Evolutionary conservation across 2,113 vertebrate genomes (phyloP).

Genomic region (Microcebus murinus): DNA sequence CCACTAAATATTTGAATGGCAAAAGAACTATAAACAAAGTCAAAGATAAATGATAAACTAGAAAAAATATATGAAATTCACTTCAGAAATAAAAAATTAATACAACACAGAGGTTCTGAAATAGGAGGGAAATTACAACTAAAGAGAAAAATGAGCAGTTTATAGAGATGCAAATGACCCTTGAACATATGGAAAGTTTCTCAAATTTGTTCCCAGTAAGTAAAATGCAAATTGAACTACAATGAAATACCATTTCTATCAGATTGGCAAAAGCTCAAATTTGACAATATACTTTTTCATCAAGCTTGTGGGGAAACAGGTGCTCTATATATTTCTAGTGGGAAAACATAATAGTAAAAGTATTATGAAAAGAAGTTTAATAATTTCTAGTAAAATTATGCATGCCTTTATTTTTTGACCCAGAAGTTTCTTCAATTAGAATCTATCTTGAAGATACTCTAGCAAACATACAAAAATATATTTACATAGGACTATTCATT

Average conservation of each 20-base stretch:
- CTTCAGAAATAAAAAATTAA: constrained; percentile 6
- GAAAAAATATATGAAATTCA: not conserved
- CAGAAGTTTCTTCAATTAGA: not conserved
- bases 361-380: not conserved
- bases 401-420: not conserved
- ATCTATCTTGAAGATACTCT: not conserved
- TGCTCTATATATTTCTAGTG: not conserved
- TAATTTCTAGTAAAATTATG: not conserved
- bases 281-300: not conserved
- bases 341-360: not conserved
- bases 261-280: not conserved
- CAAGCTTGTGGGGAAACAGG: not conserved
- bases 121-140: not conserved
- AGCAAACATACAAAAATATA: not conserved
- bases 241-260: not conserved
- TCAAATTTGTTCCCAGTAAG: not conserved
- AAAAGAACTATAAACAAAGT: not conserved
- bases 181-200: not conserved
- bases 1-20: not conserved
- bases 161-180: not conserved
- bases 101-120: not conserved
- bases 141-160: not conserved
- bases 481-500: not conserved
- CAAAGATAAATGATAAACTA: not conserved
- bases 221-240: not conserved